Conservation (phyloP, 1,140 invertebrate species). For the Drosophila pachea region DNA sequence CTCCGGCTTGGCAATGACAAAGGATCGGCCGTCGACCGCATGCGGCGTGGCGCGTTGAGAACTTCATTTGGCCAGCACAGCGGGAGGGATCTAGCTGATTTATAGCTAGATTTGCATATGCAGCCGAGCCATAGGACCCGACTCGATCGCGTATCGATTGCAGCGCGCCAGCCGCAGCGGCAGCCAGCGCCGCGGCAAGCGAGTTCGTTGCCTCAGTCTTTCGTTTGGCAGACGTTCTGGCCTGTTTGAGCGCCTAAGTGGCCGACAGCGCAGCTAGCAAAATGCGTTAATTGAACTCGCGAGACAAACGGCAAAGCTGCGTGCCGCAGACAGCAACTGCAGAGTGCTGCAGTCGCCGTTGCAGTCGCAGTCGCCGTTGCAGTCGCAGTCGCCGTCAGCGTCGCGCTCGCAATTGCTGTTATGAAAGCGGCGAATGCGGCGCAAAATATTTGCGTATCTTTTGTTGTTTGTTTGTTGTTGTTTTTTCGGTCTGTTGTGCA, state of each 20-base stretch:
- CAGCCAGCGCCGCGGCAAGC: background rate
- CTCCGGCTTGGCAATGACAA: constrained; percentile 38
- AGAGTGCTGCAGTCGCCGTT: constrained; percentile 22
- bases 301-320: constrained; percentile 71
- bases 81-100: constrained; percentile 64
- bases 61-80: constrained; percentile 68
- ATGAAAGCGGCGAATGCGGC: constrained; percentile 53
- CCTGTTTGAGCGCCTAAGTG: constrained; percentile 74
- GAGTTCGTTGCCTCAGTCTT: constrained; percentile 77
- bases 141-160: constrained; percentile 20
- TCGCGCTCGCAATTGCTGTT: constrained; percentile 40
- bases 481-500: constrained; percentile 77
- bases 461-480: constrained; percentile 57
- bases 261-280: constrained; percentile 44
- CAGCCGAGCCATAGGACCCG: constrained; percentile 6
- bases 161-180: background rate
- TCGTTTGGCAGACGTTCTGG: constrained; percentile 71
- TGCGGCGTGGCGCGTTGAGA: constrained; percentile 50
- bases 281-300: constrained; percentile 75
- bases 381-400: background rate
- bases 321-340: constrained; percentile 21
- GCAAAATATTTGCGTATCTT: constrained; percentile 73
- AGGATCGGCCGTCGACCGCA: constrained; percentile 5
- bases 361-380: background rate
- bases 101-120: constrained; percentile 75